Conservation (phyloP, 2,888 invertebrate genomes). For the Aradus depressus region DNA sequence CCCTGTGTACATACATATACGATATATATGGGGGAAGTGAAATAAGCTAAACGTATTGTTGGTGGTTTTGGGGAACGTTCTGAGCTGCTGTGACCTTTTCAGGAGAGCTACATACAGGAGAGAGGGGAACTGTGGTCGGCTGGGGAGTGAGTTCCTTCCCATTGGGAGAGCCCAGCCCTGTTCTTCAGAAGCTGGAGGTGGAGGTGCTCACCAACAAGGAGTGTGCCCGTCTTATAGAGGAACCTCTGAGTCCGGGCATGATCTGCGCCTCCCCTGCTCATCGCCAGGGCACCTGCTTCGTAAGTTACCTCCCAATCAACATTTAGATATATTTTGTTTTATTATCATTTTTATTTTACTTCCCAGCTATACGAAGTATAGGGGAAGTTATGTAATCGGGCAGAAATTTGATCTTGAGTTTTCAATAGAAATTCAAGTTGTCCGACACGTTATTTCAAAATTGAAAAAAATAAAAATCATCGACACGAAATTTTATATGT, state of each 20-base stretch:
- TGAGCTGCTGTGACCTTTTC: too few relatives aligned
- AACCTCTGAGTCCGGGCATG: constrained; percentile 36
- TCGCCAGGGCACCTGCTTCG: constrained; percentile 37
- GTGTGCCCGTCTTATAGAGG: constrained; percentile 35
- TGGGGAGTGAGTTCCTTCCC: constrained; percentile 38
- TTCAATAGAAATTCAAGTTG: too few relatives aligned
- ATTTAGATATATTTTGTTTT: too few relatives aligned
- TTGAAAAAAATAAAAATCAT: too few relatives aligned
- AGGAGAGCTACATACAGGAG: constrained; percentile 34
- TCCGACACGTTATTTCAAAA: too few relatives aligned
- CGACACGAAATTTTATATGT: too few relatives aligned
- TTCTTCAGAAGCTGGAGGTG: constrained; percentile 35
- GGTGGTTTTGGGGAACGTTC: too few relatives aligned
- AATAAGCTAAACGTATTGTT: too few relatives aligned
- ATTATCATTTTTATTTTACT: neutral
- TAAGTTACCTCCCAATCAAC: constrained; percentile 30
- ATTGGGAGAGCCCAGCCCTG: constrained; percentile 35
- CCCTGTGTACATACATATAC: too few relatives aligned
- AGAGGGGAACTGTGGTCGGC: constrained; percentile 35
- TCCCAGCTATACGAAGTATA: neutral
- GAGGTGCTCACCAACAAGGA: constrained; percentile 35
- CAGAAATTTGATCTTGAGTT: too few relatives aligned
- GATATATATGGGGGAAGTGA: too few relatives aligned
- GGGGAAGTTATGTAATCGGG: neutral
- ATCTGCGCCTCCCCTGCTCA: constrained; percentile 36